phyloP scores from a whole-genome alignment of 2,888 invertebrate species.

The Agonopterix heracliana region DNA sequence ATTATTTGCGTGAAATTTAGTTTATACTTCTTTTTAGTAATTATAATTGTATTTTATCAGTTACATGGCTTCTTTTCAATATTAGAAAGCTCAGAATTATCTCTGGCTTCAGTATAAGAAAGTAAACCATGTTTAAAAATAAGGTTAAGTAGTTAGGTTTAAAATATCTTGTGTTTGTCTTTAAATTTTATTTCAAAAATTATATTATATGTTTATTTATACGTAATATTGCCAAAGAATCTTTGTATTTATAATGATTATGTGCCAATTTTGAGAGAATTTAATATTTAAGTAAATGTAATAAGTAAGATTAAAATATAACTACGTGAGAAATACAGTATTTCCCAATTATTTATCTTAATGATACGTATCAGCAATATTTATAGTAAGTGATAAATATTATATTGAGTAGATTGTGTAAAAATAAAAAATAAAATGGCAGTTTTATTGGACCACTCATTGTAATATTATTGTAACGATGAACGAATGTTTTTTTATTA shows the following conservation, averaged over 20 bases:
- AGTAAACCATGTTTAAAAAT: no score
- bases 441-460: conserved; percentile 36
- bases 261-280: conserved; percentile 67
- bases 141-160: no score
- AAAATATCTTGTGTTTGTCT: no score
- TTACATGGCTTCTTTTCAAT: no score
- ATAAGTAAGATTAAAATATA: conserved; percentile 16
- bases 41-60: no score
- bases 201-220: background rate
- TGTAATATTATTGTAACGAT: conserved; percentile 1
- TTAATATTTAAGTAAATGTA: conserved; percentile 39
- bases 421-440: conserved; percentile 13
- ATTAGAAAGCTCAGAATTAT: no score
- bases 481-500: conserved; percentile 8
- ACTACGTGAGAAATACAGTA: conserved; percentile 45
- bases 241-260: conserved; percentile 24
- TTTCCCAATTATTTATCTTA: conserved; percentile 33
- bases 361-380: conserved; percentile 42
- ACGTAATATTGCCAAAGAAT: conserved; percentile 8
- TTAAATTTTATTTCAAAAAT: background rate
- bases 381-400: conserved; percentile 27
- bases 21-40: no score
- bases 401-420: conserved; percentile 9
- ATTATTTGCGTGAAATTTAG: no score
- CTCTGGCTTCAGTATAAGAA: no score